Evolutionary conservation across 2,113 vertebrate genomes (phyloP), one percentile per base, ranked within the genome.

Genomic region (Peromyscus maniculatus): DNA sequence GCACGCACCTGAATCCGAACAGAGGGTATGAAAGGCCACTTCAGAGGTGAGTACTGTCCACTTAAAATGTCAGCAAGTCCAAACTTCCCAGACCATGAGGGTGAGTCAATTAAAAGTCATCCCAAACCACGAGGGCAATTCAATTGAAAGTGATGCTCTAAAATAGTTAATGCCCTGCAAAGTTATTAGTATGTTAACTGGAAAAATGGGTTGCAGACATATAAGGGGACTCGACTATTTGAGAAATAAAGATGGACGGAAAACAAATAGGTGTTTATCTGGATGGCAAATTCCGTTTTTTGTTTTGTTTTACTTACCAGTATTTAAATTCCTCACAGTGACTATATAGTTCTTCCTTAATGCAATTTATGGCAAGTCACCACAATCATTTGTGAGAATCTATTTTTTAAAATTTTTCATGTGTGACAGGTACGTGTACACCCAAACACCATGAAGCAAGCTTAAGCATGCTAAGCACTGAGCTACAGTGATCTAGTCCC

Each of bases 111-210:
- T 74, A 74, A 74, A 74, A 74, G 19, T 74, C 22, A 74, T 49
- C 28, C 57, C 59, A 79, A 66, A 95, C 75, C 43, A 78, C 24
- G 15, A 90, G 8, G 5, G 4, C 28, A 33, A 57, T 36, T 86
- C 78, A 93, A 62, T 49, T 52, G 55, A 87, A 94, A 90, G 49
- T 5, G 8, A 57, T 46, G 28, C 71, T 89, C 8, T n/a, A 46
- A 94, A 93, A 96, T 67, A 92, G 66, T 90, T 90, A 96, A 88
- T 36, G 10, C 26, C 2, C 55, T 91, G 24, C 17, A 91, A 91
- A 93, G 57, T 91, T 91, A 75, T n/a, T 71, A 80, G 4, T 75
- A 80, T 6, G 36, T 49, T 95, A 77, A 87, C 67, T 43, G n/a
- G 46, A 49, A 39, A 39, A 82, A 94, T 8, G 46, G 39, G 10